phyloP scores from a whole-genome alignment of 2,797 vertebrate genomes.

The Iguana delicatissima region DNA sequence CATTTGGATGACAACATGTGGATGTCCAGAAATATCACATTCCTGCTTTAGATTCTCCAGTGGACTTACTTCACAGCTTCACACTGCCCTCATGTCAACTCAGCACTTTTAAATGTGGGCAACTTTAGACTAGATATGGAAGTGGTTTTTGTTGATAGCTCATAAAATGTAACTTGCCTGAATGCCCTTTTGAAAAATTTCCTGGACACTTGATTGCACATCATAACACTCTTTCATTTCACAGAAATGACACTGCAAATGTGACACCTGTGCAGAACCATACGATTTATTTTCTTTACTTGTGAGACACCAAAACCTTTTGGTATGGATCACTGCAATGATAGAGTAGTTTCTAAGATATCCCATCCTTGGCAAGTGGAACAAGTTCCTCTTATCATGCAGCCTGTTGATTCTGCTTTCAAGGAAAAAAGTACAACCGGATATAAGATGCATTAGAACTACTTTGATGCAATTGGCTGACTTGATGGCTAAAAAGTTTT shows the following conservation, averaged over 20 bases:
- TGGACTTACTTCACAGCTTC: neutral
- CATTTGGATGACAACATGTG: neutral
- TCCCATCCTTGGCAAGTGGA: neutral
- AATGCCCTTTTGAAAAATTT: neutral
- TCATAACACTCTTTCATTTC: neutral
- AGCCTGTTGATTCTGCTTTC: neutral
- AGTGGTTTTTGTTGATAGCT: neutral
- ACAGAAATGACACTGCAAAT: neutral
- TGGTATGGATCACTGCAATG: neutral
- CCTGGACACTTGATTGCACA: neutral
- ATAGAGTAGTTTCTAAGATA: neutral
- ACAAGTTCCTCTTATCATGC: neutral
- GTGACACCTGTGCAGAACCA: neutral
- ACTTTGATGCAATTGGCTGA: neutral
- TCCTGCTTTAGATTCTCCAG: neutral
- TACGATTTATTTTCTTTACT: too few relatives aligned
- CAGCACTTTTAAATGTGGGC: neutral
- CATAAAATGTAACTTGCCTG: neutral
- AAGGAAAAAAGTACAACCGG: neutral
- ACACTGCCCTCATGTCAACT: neutral
- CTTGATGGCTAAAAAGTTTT: neutral
- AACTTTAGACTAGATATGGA: neutral
- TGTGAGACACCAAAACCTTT: neutral
- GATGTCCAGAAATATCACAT: neutral
- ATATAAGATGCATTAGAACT: neutral